Percentiles rank a stretch among this genome's conserved stretches.
Conservation (phyloP, 2,888 invertebrate species). For the Lasioglossum calceatum region DNA sequence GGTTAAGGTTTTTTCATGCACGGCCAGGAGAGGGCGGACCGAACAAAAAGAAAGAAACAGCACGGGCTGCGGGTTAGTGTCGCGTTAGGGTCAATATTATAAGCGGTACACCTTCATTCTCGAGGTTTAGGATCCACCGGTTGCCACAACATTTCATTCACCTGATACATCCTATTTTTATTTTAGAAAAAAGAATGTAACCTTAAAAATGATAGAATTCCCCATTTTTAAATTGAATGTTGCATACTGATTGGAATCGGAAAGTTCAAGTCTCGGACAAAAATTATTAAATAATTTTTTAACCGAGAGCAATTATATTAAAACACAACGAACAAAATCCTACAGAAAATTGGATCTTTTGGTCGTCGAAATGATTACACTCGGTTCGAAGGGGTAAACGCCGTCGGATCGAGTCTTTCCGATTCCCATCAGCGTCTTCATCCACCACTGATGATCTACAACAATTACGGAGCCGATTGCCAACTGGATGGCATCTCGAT, state of each 20-base stretch:
- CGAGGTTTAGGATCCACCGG: conserved; percentile 43
- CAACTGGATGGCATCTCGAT: background rate
- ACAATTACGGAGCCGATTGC: conserved; percentile 1
- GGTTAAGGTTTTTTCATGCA: conserved; percentile 73
- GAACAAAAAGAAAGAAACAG: conserved; percentile 75
- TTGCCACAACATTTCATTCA: conserved; percentile 5
- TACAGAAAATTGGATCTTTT: background rate
- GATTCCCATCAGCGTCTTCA: background rate
- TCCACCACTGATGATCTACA: background rate
- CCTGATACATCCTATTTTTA: background rate
- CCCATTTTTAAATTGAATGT: background rate
- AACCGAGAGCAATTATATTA: background rate
- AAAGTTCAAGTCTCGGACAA: too few relatives aligned
- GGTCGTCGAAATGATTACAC: background rate
- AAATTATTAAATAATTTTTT: too few relatives aligned
- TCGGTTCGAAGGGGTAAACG: background rate
- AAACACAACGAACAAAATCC: background rate
- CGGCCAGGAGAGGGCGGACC: conserved; percentile 67
- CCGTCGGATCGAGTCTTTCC: background rate
- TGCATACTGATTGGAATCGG: too few relatives aligned
- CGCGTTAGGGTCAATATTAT: conserved; percentile 36
- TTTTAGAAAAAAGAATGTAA: background rate
- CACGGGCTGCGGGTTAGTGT: conserved; percentile 73
- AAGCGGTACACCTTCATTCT: conserved; percentile 55
- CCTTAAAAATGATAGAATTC: background rate